Conservation (phyloP, 2,797 vertebrate genomes). For the Lindbergichthys nudifrons region DNA sequence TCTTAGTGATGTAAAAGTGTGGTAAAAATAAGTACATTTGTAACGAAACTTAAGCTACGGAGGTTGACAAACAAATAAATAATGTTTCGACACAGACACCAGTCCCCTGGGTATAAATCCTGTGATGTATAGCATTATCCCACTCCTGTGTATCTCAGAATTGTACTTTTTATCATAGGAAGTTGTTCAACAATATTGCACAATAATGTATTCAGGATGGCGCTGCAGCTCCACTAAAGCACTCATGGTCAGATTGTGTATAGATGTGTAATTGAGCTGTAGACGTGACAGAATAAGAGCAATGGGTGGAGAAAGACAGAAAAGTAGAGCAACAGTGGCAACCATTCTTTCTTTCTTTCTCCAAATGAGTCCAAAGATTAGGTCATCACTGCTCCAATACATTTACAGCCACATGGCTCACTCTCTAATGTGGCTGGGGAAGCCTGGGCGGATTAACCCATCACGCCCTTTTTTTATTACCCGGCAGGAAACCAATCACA, state of each 20-base stretch:
- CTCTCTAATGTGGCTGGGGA: slow-evolving; percentile 35
- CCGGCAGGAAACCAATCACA: slow-evolving; percentile 46
- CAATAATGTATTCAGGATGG: not conserved
- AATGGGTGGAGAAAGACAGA: slow-evolving; percentile 7
- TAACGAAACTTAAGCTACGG: no score
- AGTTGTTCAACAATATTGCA: not conserved
- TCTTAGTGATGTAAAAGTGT: no score
- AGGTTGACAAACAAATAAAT: no score
- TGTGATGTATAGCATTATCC: no score
- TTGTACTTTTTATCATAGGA: not conserved
- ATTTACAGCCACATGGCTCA: slow-evolving; percentile 29
- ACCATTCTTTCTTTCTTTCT: slow-evolving; percentile 14
- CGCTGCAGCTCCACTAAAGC: not conserved
- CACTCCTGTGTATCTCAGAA: not conserved
- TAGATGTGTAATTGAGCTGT: not conserved
- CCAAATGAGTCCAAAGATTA: slow-evolving; percentile 37
- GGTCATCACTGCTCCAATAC: slow-evolving; percentile 36
- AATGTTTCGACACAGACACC: no score
- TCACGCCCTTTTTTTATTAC: slow-evolving; percentile 61
- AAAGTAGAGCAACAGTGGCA: slow-evolving; percentile 24
- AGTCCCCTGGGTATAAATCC: no score
- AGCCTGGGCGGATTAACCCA: slow-evolving; percentile 46
- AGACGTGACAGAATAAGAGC: slow-evolving; percentile 9
- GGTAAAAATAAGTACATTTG: no score
- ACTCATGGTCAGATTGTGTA: not conserved